Percentiles rank a stretch among this genome's conserved stretches.
phyloP scores from a whole-genome alignment of 1,140 invertebrate species.

The Saccostrea glomerata region DNA sequence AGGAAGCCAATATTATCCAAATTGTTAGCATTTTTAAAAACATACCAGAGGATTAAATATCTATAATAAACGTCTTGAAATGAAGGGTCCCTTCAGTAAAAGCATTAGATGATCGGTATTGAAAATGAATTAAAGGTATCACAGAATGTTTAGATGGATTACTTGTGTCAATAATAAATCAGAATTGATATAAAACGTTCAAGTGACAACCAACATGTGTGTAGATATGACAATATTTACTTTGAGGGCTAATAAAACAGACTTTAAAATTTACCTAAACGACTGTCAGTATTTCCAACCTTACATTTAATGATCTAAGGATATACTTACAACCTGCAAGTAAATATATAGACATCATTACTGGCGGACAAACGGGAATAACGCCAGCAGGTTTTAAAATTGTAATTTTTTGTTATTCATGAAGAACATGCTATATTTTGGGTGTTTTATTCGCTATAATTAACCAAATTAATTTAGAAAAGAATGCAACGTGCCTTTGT shows the following conservation, averaged over 20 bases:
- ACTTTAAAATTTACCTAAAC: conserved; percentile 23
- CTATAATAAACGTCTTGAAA: not conserved
- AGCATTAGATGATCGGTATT: conserved; percentile 14
- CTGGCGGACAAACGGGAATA: not conserved
- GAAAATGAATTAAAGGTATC: conserved; percentile 5
- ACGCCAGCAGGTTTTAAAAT: conserved; percentile 2
- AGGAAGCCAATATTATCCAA: not conserved
- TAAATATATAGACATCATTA: not conserved
- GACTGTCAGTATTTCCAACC: conserved; percentile 12
- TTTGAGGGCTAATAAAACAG: not conserved
- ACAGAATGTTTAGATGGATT: not conserved
- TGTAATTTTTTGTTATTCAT: not conserved
- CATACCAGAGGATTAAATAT: not conserved
- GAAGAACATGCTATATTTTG: not conserved
- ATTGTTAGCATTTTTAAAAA: conserved; percentile 4
- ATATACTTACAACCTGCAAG: conserved; percentile 40
- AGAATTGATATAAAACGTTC: conserved; percentile 4
- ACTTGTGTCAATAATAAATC: conserved; percentile 32
- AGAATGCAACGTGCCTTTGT: not conserved
- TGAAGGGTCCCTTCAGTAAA: conserved; percentile 10
- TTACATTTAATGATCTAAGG: conserved; percentile 35
- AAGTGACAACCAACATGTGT: conserved; percentile 23
- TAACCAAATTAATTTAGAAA: not conserved
- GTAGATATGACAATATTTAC: conserved; percentile 34
- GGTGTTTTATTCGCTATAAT: not conserved